Percentiles rank a stretch among this genome's conserved stretches.
Conservation (phyloP, 2,797 vertebrate species). For the Trachops cirrhosus region DNA sequence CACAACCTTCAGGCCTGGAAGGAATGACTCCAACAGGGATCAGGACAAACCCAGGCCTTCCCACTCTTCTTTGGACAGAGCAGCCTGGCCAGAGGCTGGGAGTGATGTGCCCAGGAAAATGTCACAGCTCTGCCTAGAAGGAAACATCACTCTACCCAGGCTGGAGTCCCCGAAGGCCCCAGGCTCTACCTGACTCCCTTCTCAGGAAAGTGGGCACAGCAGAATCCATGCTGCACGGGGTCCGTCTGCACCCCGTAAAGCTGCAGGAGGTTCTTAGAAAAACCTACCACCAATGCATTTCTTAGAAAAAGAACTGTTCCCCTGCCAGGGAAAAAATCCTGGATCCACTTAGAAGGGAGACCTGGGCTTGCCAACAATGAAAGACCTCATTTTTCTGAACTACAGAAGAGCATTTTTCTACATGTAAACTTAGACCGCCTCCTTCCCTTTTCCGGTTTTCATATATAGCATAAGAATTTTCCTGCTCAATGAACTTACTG, state of each 20-base stretch:
- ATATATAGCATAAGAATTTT: slow-evolving; percentile 77
- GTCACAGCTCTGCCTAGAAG: not conserved
- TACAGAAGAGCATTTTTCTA: slow-evolving; percentile 73
- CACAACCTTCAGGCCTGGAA: slow-evolving; percentile 53
- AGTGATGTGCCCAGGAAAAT: slow-evolving; percentile 1
- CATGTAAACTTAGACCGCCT: slow-evolving; percentile 60
- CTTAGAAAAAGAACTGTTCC: slow-evolving; percentile 71
- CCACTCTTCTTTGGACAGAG: not conserved
- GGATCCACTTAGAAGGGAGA: slow-evolving; percentile 64
- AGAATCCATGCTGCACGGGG: not conserved
- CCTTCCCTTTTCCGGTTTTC: slow-evolving; percentile 76
- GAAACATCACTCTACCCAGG: not conserved
- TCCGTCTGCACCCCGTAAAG: not conserved
- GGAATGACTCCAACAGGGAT: slow-evolving; percentile 27
- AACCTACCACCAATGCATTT: slow-evolving; percentile 49
- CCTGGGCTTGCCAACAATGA: slow-evolving; percentile 68
- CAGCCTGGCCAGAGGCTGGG: not conserved
- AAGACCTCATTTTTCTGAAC: slow-evolving; percentile 73
- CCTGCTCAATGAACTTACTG: slow-evolving; percentile 80
- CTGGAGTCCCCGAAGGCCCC: not conserved
- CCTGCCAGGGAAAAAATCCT: slow-evolving; percentile 59
- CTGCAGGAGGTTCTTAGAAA: slow-evolving; percentile 56
- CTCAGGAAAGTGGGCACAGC: not conserved
- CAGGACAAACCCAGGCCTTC: slow-evolving; percentile 4
- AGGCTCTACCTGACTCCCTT: not conserved